Percentiles rank a stretch among this genome's conserved stretches.
Conservation (phyloP, 2,113 vertebrate species). For the Osmerus eperlanus region DNA sequence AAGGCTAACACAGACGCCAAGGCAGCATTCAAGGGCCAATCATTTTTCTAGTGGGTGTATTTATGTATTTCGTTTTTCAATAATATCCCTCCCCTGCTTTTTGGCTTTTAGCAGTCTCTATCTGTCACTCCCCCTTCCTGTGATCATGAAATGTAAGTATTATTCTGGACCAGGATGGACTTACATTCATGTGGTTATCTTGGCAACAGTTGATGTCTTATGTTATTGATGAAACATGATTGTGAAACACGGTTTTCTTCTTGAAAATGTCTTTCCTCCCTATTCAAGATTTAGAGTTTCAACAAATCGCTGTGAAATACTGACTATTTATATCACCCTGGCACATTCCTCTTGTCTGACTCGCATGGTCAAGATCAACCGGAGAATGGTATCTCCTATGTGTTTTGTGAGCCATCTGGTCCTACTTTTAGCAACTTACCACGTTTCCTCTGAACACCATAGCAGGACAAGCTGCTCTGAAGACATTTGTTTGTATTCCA, state of each 20-base stretch:
- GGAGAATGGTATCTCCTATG: constrained; percentile 15
- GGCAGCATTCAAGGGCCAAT: constrained; percentile 58
- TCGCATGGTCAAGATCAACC: constrained; percentile 21
- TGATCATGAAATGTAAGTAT: constrained; percentile 54
- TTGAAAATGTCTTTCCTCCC: constrained; percentile 20
- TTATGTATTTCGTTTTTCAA: constrained; percentile 38
- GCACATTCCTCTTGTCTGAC: constrained; percentile 10
- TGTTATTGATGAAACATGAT: constrained; percentile 47
- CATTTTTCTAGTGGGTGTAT: constrained; percentile 39
- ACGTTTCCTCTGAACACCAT: constrained; percentile 8
- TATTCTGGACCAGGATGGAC: constrained; percentile 36
- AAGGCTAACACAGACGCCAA: constrained; percentile 53
- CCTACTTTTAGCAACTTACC: constrained; percentile 1
- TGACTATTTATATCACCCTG: constrained; percentile 17
- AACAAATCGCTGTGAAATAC: constrained; percentile 30
- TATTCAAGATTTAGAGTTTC: constrained; percentile 25
- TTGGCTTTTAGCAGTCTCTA: constrained; percentile 37
- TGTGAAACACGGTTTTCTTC: constrained; percentile 39
- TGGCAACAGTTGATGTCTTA: constrained; percentile 40
- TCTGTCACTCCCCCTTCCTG: constrained; percentile 35
- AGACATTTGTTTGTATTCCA: constrained; percentile 18
- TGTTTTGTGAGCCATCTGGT: constrained; percentile 16
- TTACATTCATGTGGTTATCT: constrained; percentile 49
- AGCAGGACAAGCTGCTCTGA: not conserved
- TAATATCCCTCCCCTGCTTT: constrained; percentile 46